Conservation (phyloP, 2,888 invertebrate species). For the Eupeodes luniger region DNA sequence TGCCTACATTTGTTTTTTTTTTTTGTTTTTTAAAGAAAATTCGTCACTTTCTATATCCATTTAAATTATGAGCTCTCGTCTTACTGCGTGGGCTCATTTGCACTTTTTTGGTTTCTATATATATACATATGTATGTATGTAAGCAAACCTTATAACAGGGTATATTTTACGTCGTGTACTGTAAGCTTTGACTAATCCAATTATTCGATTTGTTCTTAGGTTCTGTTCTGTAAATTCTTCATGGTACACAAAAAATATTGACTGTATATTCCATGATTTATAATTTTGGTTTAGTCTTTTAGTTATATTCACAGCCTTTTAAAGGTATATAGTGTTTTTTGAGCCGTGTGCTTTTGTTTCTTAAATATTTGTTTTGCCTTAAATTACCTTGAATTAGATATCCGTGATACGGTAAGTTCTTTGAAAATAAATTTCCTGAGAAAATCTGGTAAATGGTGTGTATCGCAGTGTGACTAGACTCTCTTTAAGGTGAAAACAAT, state of each 20-base stretch:
- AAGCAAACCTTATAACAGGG: slow-evolving; percentile 39
- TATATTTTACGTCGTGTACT: slow-evolving; percentile 13
- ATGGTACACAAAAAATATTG: slow-evolving; percentile 10
- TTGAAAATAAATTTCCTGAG: neutral
- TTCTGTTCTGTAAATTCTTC: slow-evolving; percentile 22
- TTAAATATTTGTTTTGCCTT: neutral
- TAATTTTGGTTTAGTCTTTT: slow-evolving; percentile 44
- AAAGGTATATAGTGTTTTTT: slow-evolving; percentile 24
- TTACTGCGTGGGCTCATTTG: slow-evolving; percentile 27
- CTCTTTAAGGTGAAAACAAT: neutral
- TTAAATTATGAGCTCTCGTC: slow-evolving; percentile 24
- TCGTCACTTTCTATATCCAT: slow-evolving; percentile 31
- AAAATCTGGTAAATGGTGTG: slow-evolving; percentile 18
- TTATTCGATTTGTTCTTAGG: slow-evolving; percentile 55
- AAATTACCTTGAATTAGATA: slow-evolving; percentile 30
- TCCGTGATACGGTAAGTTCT: slow-evolving; percentile 29
- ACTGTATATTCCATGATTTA: slow-evolving; percentile 35
- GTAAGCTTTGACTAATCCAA: slow-evolving; percentile 54
- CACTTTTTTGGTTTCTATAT: slow-evolving; percentile 70
- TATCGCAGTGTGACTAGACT: slow-evolving; percentile 28
- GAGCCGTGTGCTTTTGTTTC: neutral
- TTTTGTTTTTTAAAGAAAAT: neutral
- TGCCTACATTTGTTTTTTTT: slow-evolving; percentile 21
- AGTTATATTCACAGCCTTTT: slow-evolving; percentile 26
- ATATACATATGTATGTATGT: slow-evolving; percentile 59